phyloP scores from a whole-genome alignment of 1,140 invertebrate genomes.

The Bombus pascuorum region DNA sequence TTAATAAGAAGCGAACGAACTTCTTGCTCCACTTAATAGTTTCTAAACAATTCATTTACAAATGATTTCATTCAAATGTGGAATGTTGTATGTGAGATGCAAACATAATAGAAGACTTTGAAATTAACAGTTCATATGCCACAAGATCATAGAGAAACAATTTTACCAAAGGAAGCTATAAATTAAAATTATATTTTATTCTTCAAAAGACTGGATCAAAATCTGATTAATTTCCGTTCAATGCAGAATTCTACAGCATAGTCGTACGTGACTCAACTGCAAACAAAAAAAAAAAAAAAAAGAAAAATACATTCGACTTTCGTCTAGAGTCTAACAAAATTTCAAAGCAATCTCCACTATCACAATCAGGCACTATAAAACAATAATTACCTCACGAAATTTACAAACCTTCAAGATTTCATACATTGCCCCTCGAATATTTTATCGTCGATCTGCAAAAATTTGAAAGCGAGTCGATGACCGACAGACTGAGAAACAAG shows the following conservation, averaged over 20 bases:
- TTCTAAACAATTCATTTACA: too few relatives aligned
- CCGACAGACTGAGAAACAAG: conserved; percentile 29
- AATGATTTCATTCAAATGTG: too few relatives aligned
- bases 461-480: conserved; percentile 10
- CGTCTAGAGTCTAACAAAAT: conserved; percentile 37
- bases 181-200: background rate
- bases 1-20: too few relatives aligned
- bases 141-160: too few relatives aligned
- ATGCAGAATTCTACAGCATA: background rate
- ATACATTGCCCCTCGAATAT: background rate
- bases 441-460: conserved; percentile 55
- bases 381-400: conserved; percentile 7
- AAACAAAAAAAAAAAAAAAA: background rate
- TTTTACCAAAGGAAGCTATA: too few relatives aligned
- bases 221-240: background rate
- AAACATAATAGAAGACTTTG: too few relatives aligned
- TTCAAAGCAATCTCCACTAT: conserved; percentile 2
- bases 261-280: background rate
- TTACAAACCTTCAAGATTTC: conserved; percentile 10
- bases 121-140: too few relatives aligned
- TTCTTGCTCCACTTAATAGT: too few relatives aligned
- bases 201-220: background rate
- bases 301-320: conserved; percentile 5
- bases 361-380: background rate
- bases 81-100: too few relatives aligned